Evolutionary conservation across 2,888 invertebrate species (phyloP).

Genomic region (Bellardia bayeri): DNA sequence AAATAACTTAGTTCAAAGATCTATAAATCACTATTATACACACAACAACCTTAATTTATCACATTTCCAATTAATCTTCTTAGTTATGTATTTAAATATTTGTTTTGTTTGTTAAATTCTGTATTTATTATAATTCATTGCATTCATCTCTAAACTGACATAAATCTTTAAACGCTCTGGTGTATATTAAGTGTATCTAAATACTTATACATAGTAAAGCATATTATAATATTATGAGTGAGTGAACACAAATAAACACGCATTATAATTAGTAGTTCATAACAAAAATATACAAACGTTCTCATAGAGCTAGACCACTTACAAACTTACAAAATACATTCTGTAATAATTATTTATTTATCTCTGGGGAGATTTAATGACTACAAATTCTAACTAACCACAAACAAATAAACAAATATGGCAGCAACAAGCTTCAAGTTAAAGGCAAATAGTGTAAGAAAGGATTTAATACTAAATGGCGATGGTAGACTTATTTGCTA

Average conservation of each 20-base stretch:
- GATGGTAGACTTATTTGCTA: too few relatives aligned
- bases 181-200: background rate
- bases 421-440: background rate
- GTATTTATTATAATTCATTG: background rate
- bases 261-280: background rate
- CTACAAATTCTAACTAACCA: background rate
- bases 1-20: background rate
- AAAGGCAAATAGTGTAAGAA: background rate
- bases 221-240: background rate
- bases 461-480: too few relatives aligned
- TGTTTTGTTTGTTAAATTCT: background rate
- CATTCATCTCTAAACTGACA: background rate
- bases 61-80: background rate
- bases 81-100: background rate
- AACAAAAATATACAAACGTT: background rate
- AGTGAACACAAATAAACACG: background rate
- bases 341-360: background rate
- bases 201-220: background rate
- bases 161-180: background rate
- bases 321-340: background rate
- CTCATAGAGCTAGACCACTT: too few relatives aligned
- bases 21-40: background rate
- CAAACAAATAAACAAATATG: constrained; percentile 1
- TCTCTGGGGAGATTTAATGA: background rate
- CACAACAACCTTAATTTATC: background rate